Evolutionary conservation across 2,113 vertebrate species (phyloP), one percentile per base, ranked within the genome.

Genomic region (Sander lucioperca): DNA sequence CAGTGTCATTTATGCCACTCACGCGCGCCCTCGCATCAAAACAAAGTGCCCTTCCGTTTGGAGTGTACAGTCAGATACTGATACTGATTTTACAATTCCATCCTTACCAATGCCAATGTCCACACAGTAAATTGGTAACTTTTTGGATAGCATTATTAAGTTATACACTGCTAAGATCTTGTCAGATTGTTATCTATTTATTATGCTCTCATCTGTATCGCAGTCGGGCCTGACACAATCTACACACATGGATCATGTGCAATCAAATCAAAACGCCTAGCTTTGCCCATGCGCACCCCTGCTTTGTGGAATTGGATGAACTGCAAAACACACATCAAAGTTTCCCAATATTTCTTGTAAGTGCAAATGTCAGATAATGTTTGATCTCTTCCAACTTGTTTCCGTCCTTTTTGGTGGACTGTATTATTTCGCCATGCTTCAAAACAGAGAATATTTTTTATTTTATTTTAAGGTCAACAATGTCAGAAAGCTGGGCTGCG

Each of bases 31-130:
- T 67, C 18, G 36, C 12, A 30, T 50, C 47, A 64, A 57, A 69
- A 78, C 56, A 72, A 72, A 6, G 25, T 36, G 59, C 58, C 59
- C 72, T 67, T 70, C 53, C 51, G 70, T 71, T 73, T 58, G 4
- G 16, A 43, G n/a, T 48, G n/a, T 16, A 6, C 25, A 6, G 69
- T 33, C 36, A 30, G 5, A 67, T 36, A 39, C 4, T 50, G 39
- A 39, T 2, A 39, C 30, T 39, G 27, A 54, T 50, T 74, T 16
- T 15, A 54, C 11, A 78, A 62, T 39, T 48, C 6, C 39, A 61
- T 3, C 16, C 43, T 23, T 0, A 48, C n/a, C 48, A 39, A 25
- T 2, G 25, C 3, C 13, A n/a, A 3, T 18, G 21, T 2, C 2
- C 10, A 18, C 30, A 75, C 5, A 67, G 21, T 50, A 21, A 39